A percentile compares a stretch with the other conserved stretches of the same genome.
phyloP scores from a whole-genome alignment of 2,888 invertebrate species.

The Acanthoscelides obtectus region DNA sequence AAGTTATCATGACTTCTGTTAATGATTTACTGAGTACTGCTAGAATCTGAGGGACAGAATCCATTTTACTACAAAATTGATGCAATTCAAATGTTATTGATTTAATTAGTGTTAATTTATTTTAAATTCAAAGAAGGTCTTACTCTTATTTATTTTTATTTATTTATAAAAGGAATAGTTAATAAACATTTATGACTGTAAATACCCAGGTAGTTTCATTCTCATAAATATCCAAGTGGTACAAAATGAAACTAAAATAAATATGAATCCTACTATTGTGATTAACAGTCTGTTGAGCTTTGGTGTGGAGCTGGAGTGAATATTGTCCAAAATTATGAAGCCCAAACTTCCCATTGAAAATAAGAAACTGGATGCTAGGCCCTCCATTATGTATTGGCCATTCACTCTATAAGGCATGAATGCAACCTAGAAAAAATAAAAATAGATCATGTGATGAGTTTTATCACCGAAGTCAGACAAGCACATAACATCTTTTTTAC shows the following conservation, averaged over 20 bases:
- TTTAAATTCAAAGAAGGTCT: background rate
- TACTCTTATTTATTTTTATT: background rate
- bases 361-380: conserved; percentile 93
- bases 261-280: conserved; percentile 85
- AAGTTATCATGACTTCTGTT: no score
- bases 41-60: no score
- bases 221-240: conserved; percentile 98
- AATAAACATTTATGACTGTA: conserved; percentile 52
- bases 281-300: conserved; percentile 87
- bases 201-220: conserved; percentile 91
- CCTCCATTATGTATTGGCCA: conserved; percentile 99
- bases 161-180: background rate
- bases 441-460: no score
- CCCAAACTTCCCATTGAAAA: conserved; percentile 95
- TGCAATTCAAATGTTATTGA: background rate
- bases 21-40: no score
- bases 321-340: conserved; percentile 93
- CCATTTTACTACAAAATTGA: no score
- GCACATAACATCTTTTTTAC: no score
- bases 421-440: conserved; percentile 65
- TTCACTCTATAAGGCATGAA: conserved; percentile 99
- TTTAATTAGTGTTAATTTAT: conserved; percentile 1
- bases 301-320: conserved; percentile 81
- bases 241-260: conserved; percentile 89
- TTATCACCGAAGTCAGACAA: no score